Evolutionary conservation across 2,797 vertebrate species (phyloP).

Genomic region (Myotis planiceps): DNA sequence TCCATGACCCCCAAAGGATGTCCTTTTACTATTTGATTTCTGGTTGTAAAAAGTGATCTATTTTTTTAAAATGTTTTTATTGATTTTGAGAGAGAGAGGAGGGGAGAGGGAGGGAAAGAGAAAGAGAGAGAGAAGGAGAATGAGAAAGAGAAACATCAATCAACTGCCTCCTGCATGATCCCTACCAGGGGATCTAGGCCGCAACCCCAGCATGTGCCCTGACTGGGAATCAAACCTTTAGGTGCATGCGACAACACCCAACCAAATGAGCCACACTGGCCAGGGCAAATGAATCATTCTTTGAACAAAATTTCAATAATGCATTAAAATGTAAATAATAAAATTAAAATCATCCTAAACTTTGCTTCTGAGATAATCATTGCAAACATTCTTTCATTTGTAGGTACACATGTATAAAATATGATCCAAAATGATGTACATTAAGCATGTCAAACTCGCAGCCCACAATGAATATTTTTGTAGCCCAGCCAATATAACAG

Average conservation of each 20-base stretch:
- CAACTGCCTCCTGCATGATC: neutral
- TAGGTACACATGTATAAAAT: neutral
- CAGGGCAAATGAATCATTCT: neutral
- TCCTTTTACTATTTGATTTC: neutral
- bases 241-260: neutral
- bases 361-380: neutral
- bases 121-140: too few species aligned
- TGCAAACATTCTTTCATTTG: neutral
- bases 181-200: neutral
- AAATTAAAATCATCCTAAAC: constrained; percentile 3
- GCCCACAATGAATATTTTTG: too few species aligned
- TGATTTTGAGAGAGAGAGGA: neutral
- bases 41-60: neutral
- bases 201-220: neutral
- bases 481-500: too few species aligned
- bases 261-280: neutral
- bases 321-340: neutral
- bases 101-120: neutral
- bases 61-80: neutral
- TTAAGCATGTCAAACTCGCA: too few species aligned
- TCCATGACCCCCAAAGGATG: neutral
- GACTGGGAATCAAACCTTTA: neutral
- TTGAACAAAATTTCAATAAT: neutral
- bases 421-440: neutral
- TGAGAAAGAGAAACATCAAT: neutral